phyloP scores from a whole-genome alignment of 1,140 invertebrate genomes.

The Nomia melanderi region DNA sequence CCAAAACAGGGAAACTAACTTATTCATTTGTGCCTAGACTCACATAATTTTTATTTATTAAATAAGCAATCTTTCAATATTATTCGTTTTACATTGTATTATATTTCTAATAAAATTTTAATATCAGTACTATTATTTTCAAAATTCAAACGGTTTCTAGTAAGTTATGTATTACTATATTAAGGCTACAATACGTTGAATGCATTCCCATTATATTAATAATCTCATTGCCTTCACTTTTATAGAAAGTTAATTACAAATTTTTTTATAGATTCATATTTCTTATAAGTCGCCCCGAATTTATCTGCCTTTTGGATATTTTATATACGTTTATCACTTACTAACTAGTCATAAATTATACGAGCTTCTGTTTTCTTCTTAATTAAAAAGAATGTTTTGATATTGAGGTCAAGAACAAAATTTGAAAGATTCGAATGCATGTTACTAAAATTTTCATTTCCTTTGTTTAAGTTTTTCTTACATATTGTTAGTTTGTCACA shows the following conservation, averaged over 20 bases:
- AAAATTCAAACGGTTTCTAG: conserved; percentile 45
- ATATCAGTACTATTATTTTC: conserved; percentile 42
- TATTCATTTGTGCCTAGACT: conserved; percentile 44
- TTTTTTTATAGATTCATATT: conserved; percentile 42
- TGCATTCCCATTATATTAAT: conserved; percentile 39
- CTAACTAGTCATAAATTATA: conserved; percentile 43
- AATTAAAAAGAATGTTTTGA: conserved; percentile 33
- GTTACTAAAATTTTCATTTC: conserved; percentile 41
- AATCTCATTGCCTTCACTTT: conserved; percentile 48
- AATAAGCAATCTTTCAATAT: conserved; percentile 45
- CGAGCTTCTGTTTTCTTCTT: neutral
- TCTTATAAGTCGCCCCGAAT: conserved; percentile 22
- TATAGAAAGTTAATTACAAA: conserved; percentile 53
- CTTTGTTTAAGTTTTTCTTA: conserved; percentile 40
- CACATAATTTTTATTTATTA: conserved; percentile 45
- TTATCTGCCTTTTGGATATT: conserved; percentile 28
- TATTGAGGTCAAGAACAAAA: conserved; percentile 46
- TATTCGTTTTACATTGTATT: conserved; percentile 45
- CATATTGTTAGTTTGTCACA: conserved; percentile 34
- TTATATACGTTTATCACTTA: conserved; percentile 29
- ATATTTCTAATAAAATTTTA: conserved; percentile 50
- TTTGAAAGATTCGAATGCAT: conserved; percentile 33
- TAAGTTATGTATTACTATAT: conserved; percentile 45
- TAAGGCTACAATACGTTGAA: conserved; percentile 47
- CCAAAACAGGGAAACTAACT: conserved; percentile 31